A percentile compares a stretch with the other conserved stretches of the same genome.
phyloP scores from a whole-genome alignment of 2,113 vertebrate genomes.

The Deroptyus accipitrinus region DNA sequence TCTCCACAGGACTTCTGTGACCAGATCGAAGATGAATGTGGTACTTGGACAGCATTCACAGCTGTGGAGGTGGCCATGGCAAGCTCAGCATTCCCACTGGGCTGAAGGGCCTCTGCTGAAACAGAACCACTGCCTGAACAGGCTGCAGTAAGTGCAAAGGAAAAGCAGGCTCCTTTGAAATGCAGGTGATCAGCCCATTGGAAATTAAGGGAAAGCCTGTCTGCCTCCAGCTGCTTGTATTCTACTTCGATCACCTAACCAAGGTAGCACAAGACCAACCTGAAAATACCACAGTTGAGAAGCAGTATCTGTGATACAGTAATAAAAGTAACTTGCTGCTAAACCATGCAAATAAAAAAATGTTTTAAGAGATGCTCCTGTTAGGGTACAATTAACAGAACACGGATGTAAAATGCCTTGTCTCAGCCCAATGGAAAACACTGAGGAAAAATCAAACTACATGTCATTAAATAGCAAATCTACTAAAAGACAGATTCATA shows the following conservation, averaged over 20 bases:
- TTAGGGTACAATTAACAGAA: background rate
- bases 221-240: background rate
- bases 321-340: background rate
- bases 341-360: background rate
- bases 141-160: background rate
- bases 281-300: background rate
- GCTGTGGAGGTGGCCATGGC: background rate
- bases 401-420: background rate
- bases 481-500: background rate
- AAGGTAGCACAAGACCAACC: background rate
- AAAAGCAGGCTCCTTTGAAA: background rate
- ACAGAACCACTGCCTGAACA: background rate
- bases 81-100: background rate
- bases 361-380: background rate
- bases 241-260: background rate
- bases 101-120: background rate
- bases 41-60: background rate
- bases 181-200: background rate
- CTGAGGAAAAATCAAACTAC: background rate
- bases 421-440: background rate
- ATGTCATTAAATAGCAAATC: background rate
- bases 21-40: background rate
- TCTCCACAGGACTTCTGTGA: background rate
- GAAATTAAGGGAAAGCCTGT: background rate
- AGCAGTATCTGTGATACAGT: background rate